Evolutionary conservation across 2,888 invertebrate genomes (phyloP).

Genomic region (Drosophila flavopinicola): DNA sequence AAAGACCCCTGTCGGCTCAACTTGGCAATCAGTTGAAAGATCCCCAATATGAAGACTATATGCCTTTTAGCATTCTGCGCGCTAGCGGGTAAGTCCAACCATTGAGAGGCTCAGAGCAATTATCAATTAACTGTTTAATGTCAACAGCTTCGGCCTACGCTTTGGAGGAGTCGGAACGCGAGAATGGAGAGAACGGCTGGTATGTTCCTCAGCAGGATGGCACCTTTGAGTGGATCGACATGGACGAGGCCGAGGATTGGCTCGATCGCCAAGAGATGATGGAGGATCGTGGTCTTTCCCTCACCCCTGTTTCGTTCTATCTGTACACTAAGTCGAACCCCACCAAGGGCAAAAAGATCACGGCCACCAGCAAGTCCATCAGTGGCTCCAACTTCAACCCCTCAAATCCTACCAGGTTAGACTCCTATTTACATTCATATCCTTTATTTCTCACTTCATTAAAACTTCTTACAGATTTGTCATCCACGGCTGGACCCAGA

Average conservation of each 20-base stretch:
- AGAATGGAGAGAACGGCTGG: neutral
- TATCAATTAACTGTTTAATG: neutral
- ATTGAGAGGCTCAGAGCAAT: neutral
- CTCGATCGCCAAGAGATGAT: too few relatives aligned
- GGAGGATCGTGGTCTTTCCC: conserved; percentile 25
- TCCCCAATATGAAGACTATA: conserved; percentile 49
- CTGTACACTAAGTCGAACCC: conserved; percentile 75
- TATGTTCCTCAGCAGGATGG: too few relatives aligned
- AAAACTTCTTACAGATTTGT: conserved; percentile 69
- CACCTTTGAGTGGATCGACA: too few relatives aligned
- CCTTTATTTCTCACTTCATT: neutral
- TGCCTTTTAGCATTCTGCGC: conserved; percentile 49
- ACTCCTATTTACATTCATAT: neutral
- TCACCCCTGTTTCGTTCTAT: conserved; percentile 62
- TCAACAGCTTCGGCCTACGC: conserved; percentile 45
- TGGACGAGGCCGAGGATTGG: too few relatives aligned
- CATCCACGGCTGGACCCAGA: conserved; percentile 87
- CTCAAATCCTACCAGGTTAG: conserved; percentile 59
- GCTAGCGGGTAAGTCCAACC: conserved; percentile 29
- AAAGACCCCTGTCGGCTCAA: conserved; percentile 29
- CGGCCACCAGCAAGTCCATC: conserved; percentile 47
- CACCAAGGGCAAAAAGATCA: conserved; percentile 55
- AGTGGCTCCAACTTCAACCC: conserved; percentile 59
- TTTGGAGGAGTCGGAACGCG: conserved; percentile 58
- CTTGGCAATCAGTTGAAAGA: conserved; percentile 25